phyloP scores from a whole-genome alignment of 2,888 invertebrate genomes.

The Danaus chrysippus region DNA sequence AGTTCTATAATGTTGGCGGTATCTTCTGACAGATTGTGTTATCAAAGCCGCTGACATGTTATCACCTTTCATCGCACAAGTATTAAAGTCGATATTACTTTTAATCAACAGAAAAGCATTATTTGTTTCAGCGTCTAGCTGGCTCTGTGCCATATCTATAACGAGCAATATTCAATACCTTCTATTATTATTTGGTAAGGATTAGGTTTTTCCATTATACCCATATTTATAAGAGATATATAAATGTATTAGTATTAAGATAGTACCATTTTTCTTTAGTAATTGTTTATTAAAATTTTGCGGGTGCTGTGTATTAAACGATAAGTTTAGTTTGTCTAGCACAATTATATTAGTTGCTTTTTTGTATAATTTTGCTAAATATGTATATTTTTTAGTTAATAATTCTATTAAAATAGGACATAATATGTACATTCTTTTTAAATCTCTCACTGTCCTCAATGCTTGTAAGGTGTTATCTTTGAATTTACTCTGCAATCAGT shows the following conservation, averaged over 20 bases:
- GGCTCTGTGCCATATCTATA: constrained; percentile 25
- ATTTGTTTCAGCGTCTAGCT: constrained; percentile 22
- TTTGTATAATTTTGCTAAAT: constrained; percentile 7
- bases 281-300: constrained; percentile 3
- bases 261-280: constrained; percentile 3
- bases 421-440: neutral
- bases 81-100: constrained; percentile 7
- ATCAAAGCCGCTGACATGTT: no score
- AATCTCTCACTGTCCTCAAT: neutral
- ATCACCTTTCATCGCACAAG: constrained; percentile 4
- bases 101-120: constrained; percentile 17
- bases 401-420: neutral
- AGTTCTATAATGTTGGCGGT: no score
- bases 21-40: no score
- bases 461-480: neutral
- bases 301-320: constrained; percentile 24
- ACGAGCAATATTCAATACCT: constrained; percentile 19
- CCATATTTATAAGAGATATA: constrained; percentile 11
- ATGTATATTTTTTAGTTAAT: constrained; percentile 2
- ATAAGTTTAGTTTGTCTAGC: constrained; percentile 15
- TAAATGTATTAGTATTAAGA: constrained; percentile 9
- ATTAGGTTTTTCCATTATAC: constrained; percentile 12
- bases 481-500: no score
- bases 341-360: constrained; percentile 23
- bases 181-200: constrained; percentile 8